Base-by-base conservation (phyloP, 2,113 vertebrate genomes). In the Ailuropoda melanoleuca region DNA sequence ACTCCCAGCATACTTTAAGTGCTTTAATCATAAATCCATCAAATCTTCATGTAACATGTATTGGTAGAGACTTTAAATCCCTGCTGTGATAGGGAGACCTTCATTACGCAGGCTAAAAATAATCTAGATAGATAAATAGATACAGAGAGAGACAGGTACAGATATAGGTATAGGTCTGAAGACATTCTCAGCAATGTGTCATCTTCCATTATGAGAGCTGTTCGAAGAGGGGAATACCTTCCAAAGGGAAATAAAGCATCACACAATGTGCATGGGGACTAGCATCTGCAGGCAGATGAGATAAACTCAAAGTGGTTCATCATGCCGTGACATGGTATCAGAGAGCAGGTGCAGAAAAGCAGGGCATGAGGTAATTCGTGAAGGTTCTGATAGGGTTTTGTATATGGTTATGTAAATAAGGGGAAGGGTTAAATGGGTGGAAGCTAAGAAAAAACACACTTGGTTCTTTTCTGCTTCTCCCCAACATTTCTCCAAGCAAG, bases 381-480 rank as follows among this genome's bases (percentile, higher is more conserved):
- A 81, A 24, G 8, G 4, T 19, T 84, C 14, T 62, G 21, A 48
- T 0, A 58, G 80, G 78, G 1, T 48, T 68, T 64, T 75, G n/a
- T 58, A 13, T 46, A 39, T 29, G n/a, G 18, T 94, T 84, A 95
- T 80, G 13, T 18, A 86, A 84, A 3, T 24, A 29, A 77, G 11
- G 46, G 7, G 8, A 56, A 85, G 94, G 97, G 72, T 90, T 66
- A 37, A 84, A 87, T 26, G 37, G 48, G 10, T 68, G 62, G 72
- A 92, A 70, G 26, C 37, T n/a, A 97, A 62, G 34, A 66, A 91
- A 84, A 98, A 77, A 85, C 34, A 68, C 18, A n/a, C 17, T 68
- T 68, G 21, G 34, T 78, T 46, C 6, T 34, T 39, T 88, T 93
- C 13, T 92, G 13, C 37, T 39, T 77, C 72, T 95, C 64, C 85